phyloP scores from a whole-genome alignment of 1,140 invertebrate species.

The Drosophila murphyi region DNA sequence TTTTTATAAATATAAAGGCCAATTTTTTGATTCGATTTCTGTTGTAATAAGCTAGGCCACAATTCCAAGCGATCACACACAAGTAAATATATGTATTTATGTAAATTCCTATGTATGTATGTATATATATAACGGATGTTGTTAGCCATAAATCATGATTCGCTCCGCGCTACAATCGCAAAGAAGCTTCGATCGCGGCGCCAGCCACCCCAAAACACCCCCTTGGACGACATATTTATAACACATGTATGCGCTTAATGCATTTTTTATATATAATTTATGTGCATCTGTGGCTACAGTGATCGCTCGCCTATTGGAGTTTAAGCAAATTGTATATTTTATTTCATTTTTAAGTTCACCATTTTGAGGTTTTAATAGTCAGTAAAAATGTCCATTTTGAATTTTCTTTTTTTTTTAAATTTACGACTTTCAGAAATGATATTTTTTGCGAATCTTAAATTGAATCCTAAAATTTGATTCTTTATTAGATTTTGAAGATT shows the following conservation, averaged over 20 bases:
- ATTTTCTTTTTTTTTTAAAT: too few species aligned
- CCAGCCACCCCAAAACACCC: slow-evolving; percentile 17
- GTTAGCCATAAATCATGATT: slow-evolving; percentile 73
- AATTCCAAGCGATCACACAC: slow-evolving; percentile 2
- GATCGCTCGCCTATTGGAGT: not conserved
- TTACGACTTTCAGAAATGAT: too few species aligned
- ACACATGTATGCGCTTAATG: slow-evolving; percentile 61
- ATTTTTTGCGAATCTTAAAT: too few species aligned
- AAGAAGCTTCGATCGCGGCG: slow-evolving; percentile 31
- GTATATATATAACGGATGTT: slow-evolving; percentile 59
- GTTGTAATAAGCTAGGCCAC: slow-evolving; percentile 61
- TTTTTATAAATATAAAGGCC: slow-evolving; percentile 23
- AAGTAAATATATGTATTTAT: not conserved
- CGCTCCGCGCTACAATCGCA: slow-evolving; percentile 51
- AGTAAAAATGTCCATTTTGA: too few species aligned
- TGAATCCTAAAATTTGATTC: too few species aligned
- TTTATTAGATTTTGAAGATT: too few species aligned
- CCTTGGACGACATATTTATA: slow-evolving; percentile 61
- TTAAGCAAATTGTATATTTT: not conserved
- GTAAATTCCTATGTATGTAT: slow-evolving; percentile 28
- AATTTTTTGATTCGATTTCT: slow-evolving; percentile 38
- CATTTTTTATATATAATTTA: slow-evolving; percentile 25
- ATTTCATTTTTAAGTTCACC: not conserved
- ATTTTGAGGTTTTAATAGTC: too few species aligned
- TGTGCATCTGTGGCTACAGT: slow-evolving; percentile 19